Base-by-base conservation (phyloP, 1,140 invertebrate genomes). In the Paramacrobiotus metropolitanus region DNA sequence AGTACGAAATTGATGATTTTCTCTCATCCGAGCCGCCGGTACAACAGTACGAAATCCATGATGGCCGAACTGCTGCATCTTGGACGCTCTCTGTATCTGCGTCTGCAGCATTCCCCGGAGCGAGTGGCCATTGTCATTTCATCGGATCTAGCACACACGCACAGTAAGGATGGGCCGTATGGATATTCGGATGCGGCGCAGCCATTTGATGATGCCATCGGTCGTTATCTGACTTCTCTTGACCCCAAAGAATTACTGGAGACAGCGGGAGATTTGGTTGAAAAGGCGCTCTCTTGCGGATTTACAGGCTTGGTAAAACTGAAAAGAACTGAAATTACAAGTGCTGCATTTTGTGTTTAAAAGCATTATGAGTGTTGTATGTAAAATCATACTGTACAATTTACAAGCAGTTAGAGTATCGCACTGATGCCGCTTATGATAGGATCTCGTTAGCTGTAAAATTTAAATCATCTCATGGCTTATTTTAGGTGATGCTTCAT, bases 401-500 rank as follows among this genome's bases (percentile, higher is more conserved):
- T n/a, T n/a, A n/a, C n/a, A n/a, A n/a, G n/a, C n/a, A n/a, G n/a
- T n/a, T n/a, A n/a, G n/a, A n/a, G n/a, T n/a, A n/a, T n/a, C n/a
- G n/a, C n/a, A n/a, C n/a, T n/a, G n/a, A n/a, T n/a, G n/a, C n/a
- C n/a, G n/a, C n/a, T n/a, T n/a, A n/a, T n/a, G n/a, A n/a, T n/a
- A n/a, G n/a, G n/a, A n/a, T n/a, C n/a, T n/a, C n/a, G n/a, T n/a
- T n/a, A n/a, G n/a, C n/a, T n/a, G n/a, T n/a, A n/a, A n/a, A n/a
- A n/a, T n/a, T n/a, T n/a, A n/a, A n/a, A n/a, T n/a, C n/a, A n/a
- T n/a, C n/a, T n/a, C n/a, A n/a, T n/a, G n/a, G n/a, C n/a, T n/a
- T n/a, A n/a, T n/a, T n/a, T n/a, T n/a, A n/a, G n/a, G n/a, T 55
- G 48, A 55, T 55, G 48, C 48, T 55, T 4, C 48, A 55, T 55